A percentile compares a stretch with the other conserved stretches of the same genome.
phyloP scores from a whole-genome alignment of 2,888 invertebrate genomes.

The Gymnosoma rotundatum region DNA sequence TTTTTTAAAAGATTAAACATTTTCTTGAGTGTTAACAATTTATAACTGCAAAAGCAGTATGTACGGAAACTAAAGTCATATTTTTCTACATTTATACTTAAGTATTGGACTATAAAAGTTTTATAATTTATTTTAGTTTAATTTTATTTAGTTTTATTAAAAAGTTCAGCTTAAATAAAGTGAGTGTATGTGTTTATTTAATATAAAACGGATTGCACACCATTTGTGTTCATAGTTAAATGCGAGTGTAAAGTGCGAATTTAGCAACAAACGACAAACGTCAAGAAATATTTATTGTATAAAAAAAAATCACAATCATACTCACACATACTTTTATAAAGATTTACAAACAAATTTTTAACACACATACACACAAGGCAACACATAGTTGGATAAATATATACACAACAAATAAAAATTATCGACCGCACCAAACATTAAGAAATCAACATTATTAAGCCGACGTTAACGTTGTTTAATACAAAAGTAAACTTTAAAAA shows the following conservation, averaged over 20 bases:
- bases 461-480: constrained; percentile 57
- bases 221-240: constrained; percentile 54
- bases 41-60: background rate
- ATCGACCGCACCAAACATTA: constrained; percentile 65
- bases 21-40: no score
- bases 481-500: constrained; percentile 5
- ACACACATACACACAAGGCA: constrained; percentile 14
- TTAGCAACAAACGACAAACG: constrained; percentile 69
- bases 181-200: background rate
- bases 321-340: background rate
- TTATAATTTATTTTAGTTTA: background rate
- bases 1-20: no score
- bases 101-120: background rate
- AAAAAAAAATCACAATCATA: constrained; percentile 19
- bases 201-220: constrained; percentile 48
- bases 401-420: constrained; percentile 41
- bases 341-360: constrained; percentile 37
- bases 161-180: constrained; percentile 5
- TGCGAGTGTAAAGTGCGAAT: constrained; percentile 79
- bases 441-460: constrained; percentile 64
- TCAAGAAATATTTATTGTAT: constrained; percentile 41
- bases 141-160: constrained; percentile 8
- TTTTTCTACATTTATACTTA: background rate
- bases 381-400: constrained; percentile 48
- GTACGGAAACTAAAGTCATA: constrained; percentile 15